Evolutionary conservation across 2,888 invertebrate species (phyloP).

Genomic region (Synergus laeviventris): DNA sequence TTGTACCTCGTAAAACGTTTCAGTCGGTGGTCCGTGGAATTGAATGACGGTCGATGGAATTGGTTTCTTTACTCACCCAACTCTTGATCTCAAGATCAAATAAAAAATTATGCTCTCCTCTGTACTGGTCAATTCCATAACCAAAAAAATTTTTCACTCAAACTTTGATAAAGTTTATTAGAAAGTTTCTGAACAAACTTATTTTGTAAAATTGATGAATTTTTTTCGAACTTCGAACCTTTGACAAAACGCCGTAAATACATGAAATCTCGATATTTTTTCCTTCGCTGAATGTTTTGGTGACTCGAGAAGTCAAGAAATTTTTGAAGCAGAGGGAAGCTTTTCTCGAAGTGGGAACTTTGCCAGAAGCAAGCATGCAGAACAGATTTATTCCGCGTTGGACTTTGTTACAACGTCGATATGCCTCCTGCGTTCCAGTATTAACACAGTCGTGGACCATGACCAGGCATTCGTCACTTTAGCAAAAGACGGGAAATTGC

Average conservation of each 20-base stretch:
- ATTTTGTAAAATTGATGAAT: neutral
- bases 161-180: neutral
- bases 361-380: conserved; percentile 62
- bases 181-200: neutral
- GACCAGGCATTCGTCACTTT: conserved; percentile 5
- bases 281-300: conserved; percentile 20
- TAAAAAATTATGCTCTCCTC: neutral
- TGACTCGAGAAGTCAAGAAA: conserved; percentile 1
- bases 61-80: neutral
- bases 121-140: neutral
- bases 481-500: conserved; percentile 5
- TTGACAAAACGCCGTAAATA: conserved; percentile 24
- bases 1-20: neutral
- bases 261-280: conserved; percentile 22
- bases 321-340: conserved; percentile 53
- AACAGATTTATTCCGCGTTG: conserved; percentile 60
- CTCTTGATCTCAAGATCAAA: neutral
- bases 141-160: neutral
- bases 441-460: neutral
- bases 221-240: neutral
- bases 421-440: conserved; percentile 11
- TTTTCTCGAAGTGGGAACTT: conserved; percentile 55
- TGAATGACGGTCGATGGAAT: neutral
- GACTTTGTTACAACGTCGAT: conserved; percentile 37
- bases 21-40: neutral